These are phyloP conservation scores for Pteria penguin DNA, from an alignment of 2,888 invertebrate genomes.

Conservation along the genomic window DNA sequence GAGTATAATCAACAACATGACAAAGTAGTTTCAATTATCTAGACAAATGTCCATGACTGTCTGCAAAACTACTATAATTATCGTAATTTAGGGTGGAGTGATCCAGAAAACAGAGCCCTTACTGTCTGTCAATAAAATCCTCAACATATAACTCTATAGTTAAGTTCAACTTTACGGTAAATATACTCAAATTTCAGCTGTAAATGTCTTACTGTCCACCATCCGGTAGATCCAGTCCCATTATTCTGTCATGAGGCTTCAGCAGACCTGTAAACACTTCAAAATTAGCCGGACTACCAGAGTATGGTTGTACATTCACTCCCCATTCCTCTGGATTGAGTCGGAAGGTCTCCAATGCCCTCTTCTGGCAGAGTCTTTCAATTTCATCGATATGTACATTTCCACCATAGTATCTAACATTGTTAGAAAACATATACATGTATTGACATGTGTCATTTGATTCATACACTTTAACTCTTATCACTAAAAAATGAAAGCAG, in stretches of 20 bases:
- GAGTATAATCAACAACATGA: no score
- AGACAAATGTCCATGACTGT: no score
- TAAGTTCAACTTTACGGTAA: not conserved
- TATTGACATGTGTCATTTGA: no score
- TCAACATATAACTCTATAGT: not conserved
- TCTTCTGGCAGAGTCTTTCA: conserved; percentile 92
- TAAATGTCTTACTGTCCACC: conserved; percentile 88
- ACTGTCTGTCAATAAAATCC: not conserved
- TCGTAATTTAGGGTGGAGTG: not conserved
- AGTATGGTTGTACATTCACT: conserved; percentile 89
- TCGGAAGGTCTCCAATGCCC: conserved; percentile 91
- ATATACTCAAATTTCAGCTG: not conserved
- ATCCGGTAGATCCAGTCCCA: conserved; percentile 96
- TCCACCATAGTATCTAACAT: conserved; percentile 99
- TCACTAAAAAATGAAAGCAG: no score
- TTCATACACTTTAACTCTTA: no score
- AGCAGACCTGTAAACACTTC: conserved; percentile 93
- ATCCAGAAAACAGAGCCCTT: not conserved
- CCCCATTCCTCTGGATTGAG: conserved; percentile 93
- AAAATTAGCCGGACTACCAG: conserved; percentile 98
- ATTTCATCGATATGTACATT: conserved; percentile 97
- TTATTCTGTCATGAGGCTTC: conserved; percentile 96
- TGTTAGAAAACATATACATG: no score
- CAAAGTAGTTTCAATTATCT: no score
- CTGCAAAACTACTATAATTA: no score